Evolutionary conservation across 2,888 invertebrate species (phyloP), one percentile per base, ranked within the genome.

Genomic region (Podotricha telesiphe): DNA sequence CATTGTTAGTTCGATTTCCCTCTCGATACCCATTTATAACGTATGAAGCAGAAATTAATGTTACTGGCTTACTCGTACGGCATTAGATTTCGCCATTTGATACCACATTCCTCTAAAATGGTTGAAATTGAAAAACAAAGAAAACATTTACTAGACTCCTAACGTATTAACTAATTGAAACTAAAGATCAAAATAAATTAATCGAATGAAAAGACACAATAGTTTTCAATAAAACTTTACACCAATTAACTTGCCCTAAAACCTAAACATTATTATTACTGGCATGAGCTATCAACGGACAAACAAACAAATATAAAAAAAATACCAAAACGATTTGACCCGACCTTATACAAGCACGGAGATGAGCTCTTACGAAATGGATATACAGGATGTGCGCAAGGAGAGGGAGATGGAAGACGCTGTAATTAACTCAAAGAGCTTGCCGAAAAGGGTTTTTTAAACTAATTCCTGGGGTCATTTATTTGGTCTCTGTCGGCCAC

Each of bases 211-310:
- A 72, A 73, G 74, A 74, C 71, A 73, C 75, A 75, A 80, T 89
- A 85, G 84, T 88, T 89, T 87, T 87, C 84, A 92, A 91, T 91
- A 89, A 88, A 88, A 88, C 85, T 88, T 86, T 89, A 89, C 88
- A 90, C 86, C 90, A 91, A 92, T 92, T 91, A 91, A 89, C 85
- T 82, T 78, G 73, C 76, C 79, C 80, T 88, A 90, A 91, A 89
- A 88, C 79, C 80, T 89, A 91, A 91, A 89, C 88, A 89, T 89
- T 89, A 84, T 92, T 90, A 91, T 92, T 89, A 91, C 81, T 75
- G 80, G 79, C 83, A 79, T 77, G 79, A 83, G 82, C 86, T 89
- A 91, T 90, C 91, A 88, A 85, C 88, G 59, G 73, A 81, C 82
- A 82, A 79, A 83, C 85, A 84, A 85, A 88, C 84, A 88, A 34